phyloP scores from a whole-genome alignment of 2,888 invertebrate genomes.

The Megastigmus dorsalis region DNA sequence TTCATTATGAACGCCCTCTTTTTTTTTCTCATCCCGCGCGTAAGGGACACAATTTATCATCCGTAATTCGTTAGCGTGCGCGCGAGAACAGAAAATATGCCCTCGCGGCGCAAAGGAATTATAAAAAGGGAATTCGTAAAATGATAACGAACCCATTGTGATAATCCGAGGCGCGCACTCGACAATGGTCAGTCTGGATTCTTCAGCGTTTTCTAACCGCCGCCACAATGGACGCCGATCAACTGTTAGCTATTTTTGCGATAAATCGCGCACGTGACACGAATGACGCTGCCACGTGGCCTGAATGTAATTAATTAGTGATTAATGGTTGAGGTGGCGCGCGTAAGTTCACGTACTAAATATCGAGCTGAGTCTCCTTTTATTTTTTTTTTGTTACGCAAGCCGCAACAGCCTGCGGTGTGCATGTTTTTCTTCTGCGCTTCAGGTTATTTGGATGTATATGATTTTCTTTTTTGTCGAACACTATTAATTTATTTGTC shows the following conservation, averaged over 20 bases:
- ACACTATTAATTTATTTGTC: slow-evolving; percentile 35
- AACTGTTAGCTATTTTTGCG: slow-evolving; percentile 43
- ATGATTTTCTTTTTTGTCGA: neutral
- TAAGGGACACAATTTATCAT: too few relatives aligned
- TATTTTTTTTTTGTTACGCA: slow-evolving; percentile 13
- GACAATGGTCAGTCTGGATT: neutral
- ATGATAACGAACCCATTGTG: too few relatives aligned
- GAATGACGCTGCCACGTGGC: slow-evolving; percentile 41
- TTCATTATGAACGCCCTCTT: too few relatives aligned
- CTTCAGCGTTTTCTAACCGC: neutral
- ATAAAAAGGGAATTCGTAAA: too few relatives aligned
- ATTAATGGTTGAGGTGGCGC: slow-evolving; percentile 33
- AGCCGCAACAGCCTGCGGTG: too few relatives aligned
- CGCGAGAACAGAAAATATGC: too few relatives aligned
- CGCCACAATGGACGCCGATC: neutral
- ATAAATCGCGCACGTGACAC: slow-evolving; percentile 44
- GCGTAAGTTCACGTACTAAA: slow-evolving; percentile 31
- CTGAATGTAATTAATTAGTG: slow-evolving; percentile 52
- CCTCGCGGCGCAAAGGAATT: too few relatives aligned
- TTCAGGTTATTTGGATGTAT: neutral
- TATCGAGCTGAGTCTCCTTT: neutral
- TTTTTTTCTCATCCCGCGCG: too few relatives aligned
- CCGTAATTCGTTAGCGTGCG: too few relatives aligned
- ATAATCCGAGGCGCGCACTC: too few relatives aligned
- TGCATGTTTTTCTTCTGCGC: neutral